Evolutionary conservation across 2,113 vertebrate genomes (phyloP), one percentile per base, ranked within the genome.

Genomic region (Paralichthys olivaceus): DNA sequence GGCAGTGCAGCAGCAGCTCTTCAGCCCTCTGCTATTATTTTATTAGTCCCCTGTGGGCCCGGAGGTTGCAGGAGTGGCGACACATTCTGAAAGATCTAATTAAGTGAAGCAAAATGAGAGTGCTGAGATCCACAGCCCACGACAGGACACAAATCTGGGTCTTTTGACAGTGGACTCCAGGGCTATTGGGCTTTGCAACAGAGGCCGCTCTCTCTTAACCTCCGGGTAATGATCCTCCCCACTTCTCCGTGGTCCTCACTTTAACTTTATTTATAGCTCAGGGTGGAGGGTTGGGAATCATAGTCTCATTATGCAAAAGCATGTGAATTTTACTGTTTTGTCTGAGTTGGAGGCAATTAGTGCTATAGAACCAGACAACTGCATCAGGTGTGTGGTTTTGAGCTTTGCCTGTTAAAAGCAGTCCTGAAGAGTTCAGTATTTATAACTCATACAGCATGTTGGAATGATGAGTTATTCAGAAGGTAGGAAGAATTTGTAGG

Each of bases 11-110:
- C 72, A 55, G 43, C 47, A 63, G 71, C 81, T 62, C 60, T 51
- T 60, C 65, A 64, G 69, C 69, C 49, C 59, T 77, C 73, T 70
- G 72, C 86, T 61, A 26, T 80, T 84, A 75, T 88, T 83, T 90
- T 69, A 87, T 69, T 79, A 75, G 60, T 82, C 83, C 74, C 72
- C 11, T 2, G 76, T 55, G 82, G 29, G 59, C 47, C 75, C 55
- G 17, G 40, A 87, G 87, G 80, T 81, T 80, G 81, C 71, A 69
- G 61, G 67, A 87, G 80, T 60, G 69, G 72, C 84, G 84, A 73
- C 28, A 1, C 65, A 59, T 71, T 80, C 67, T 87, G 73, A 83
- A 84, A 85, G 84, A 89, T 90, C 86, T 88, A 85, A 91, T 92
- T 91, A 90, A 82, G 80, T 72, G 73, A 75, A 81, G 77, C 66